Conservation (phyloP, 2,113 vertebrate genomes). For the Pteronura brasiliensis region DNA sequence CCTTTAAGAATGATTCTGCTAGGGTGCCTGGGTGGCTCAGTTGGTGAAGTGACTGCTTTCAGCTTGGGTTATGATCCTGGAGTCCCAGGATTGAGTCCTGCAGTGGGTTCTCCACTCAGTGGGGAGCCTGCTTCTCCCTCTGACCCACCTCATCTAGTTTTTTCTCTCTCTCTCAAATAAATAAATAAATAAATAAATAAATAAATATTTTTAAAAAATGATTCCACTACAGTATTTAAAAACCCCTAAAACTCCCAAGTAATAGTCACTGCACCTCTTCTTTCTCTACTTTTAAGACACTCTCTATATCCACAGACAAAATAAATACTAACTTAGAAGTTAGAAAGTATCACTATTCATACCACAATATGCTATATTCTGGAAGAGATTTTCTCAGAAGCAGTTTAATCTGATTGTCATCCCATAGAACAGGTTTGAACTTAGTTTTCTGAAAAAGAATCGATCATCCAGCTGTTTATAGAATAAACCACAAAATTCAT, state of each 20-base stretch:
- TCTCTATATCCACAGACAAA: background rate
- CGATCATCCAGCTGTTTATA: background rate
- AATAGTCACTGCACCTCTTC: background rate
- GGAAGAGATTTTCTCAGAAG: background rate
- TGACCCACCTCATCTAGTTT: too few relatives aligned
- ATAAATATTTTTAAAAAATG: background rate
- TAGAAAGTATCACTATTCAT: background rate
- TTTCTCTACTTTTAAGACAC: background rate
- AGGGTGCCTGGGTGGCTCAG: too few relatives aligned
- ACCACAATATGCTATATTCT: background rate
- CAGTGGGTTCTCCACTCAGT: too few relatives aligned
- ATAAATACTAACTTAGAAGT: background rate
- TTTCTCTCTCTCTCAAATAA: too few relatives aligned
- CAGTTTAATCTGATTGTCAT: background rate
- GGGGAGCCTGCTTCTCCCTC: too few relatives aligned
- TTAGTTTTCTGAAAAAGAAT: background rate
- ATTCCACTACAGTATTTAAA: background rate
- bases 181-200: too few relatives aligned
- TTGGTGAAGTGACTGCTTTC: too few relatives aligned
- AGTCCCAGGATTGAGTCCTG: too few relatives aligned
- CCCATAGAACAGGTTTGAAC: background rate
- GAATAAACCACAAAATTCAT: background rate
- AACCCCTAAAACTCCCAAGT: background rate
- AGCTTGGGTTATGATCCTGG: too few relatives aligned
- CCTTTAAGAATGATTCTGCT: background rate